Evolutionary conservation across 2,888 invertebrate species (phyloP), one percentile per base, ranked within the genome.

Genomic region (Dendrolimus pini): DNA sequence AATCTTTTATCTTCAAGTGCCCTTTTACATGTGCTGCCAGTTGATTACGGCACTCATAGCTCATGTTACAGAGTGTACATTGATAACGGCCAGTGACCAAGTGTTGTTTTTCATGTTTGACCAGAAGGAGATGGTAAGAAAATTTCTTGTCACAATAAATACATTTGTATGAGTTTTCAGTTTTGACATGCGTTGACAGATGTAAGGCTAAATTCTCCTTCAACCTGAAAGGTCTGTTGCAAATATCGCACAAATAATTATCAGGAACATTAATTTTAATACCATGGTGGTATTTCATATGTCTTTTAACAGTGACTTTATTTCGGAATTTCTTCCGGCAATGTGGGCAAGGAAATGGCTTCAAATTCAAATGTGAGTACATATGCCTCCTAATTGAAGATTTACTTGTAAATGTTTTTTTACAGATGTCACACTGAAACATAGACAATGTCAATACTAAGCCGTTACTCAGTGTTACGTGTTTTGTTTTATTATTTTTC

Each of bases 171-270:
- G 74, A 67, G 61, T 74, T 77, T 60, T 80, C 80, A 55, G 72
- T 71, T 81, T 80, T 74, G 0, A 94, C 93, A 77, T 97, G 97
- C 13, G 93, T 92, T 9, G 94, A 89, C 69, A 96, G 89, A 79
- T 97, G 97, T 57, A 95, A 80, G 64, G 93, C 92, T 58, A 96
- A 83, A 52, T 95, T 93, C 71, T 96, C 95, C 79, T 96, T 95
- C 12, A 95, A 85, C 0, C 95, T 93, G 77, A 96, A 97, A 47
- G 93, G 92, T 75, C 95, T 95, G 56, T 93, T 92, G 77, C 97
- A 97, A 65, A 94, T 93, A 69, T 93, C 88, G 76, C 97, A 97
- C 56, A 93, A 90, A 77, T 93, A 95, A 41, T 93, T 82, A 53
- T 86, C 80, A 1, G 76, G 62, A 60, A 67, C 64, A 6, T 65